Base-by-base conservation (phyloP, 2,113 vertebrate genomes). In the Triplophysa tibetana region DNA sequence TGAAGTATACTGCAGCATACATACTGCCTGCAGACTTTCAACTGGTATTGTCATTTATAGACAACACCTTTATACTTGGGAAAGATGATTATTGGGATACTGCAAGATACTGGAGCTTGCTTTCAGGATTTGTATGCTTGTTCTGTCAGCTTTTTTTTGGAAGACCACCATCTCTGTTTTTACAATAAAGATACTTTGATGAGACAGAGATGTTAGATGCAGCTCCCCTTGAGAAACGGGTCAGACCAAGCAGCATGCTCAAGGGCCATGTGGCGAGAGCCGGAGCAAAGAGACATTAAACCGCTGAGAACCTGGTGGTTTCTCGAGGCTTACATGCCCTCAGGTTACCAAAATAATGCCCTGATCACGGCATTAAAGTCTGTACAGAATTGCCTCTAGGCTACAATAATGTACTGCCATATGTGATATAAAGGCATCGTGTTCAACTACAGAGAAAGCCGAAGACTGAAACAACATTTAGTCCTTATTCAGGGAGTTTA, bases 41-140 rank as follows among this genome's bases (percentile, higher is more conserved):
- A 74, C 33, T 21, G 33, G 70, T 43, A 43, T 43, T 38, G 16
- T 12, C 3, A 56, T 73, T 43, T 61, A 21, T 60, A 43, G 13
- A 74, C 21, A 60, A 43, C n/a, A 61, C 54, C 70, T 74, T 74
- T 43, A 60, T 60, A 60, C 33, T 3, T 43, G 54, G 33, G 8
- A 74, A 54, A 33, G 52, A 72, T 13, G 52, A 74, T 60, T 60
- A 74, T 9, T 43, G 54, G n/a, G 19, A 61, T 61, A 41, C 8
- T 45, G 43, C 12, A 24, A 21, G 33, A 61, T 41, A n/a, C 29
- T 24, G 33, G 33, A 4, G 54, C n/a, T 10, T 74, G 70, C 54
- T 73, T 60, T 73, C 23, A 29, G 33, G 26, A 72, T 14, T n/a
- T 33, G 26, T 4, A 60, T 58, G n/a, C 56, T 23, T 73, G 12